Base-by-base conservation (phyloP, 2,797 vertebrate genomes). In the Pseudochaenichthys georgianus region DNA sequence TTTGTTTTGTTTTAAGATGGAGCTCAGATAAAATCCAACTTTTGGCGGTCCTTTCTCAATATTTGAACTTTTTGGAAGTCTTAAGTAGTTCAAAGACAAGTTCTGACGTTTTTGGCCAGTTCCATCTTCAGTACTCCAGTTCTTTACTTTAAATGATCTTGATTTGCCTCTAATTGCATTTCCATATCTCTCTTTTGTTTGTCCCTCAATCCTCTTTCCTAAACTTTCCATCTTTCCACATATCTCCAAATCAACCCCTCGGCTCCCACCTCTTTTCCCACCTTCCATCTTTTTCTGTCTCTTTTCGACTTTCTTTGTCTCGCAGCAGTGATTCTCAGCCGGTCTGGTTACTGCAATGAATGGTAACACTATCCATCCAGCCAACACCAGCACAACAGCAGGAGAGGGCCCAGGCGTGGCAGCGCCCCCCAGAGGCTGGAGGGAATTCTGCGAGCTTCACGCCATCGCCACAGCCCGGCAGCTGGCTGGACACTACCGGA, bases 391-490 rank as follows among this genome's bases (percentile, higher is more conserved):
- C 57, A 83, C 91, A 63, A 83, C 92, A 83, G 77, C 85, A 80
- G 92, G 88, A 90, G 91, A 88, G 76, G 89, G 88, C 82, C 86
- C 84, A 21, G 87, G 86, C 46, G 84, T 91, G 71, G 87, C 84
- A 77, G 87, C 80, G 21, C 87, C 93, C 87, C 95, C 95, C 3
- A 93, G 95, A 83, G 96, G 96, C 95, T 99, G 98, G 98, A 96
- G 95, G 91, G 98, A 98, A 91, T 99, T 99, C 94, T 99, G 98
- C 8, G 97, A 99, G 96, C 94, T 96, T 82, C 97, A 99, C n/a
- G 98, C 98, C 65, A 96, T 96, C 70, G 95, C 96, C 75, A 93
- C 97, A 0, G 97, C 98, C 74, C 95, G 95, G 85, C 96, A 98
- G 86, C 92, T 99, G 84, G 98, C 97, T 7, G 95, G 95, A 83